phyloP scores from a whole-genome alignment of 2,113 vertebrate genomes.

The Panthera leo region DNA sequence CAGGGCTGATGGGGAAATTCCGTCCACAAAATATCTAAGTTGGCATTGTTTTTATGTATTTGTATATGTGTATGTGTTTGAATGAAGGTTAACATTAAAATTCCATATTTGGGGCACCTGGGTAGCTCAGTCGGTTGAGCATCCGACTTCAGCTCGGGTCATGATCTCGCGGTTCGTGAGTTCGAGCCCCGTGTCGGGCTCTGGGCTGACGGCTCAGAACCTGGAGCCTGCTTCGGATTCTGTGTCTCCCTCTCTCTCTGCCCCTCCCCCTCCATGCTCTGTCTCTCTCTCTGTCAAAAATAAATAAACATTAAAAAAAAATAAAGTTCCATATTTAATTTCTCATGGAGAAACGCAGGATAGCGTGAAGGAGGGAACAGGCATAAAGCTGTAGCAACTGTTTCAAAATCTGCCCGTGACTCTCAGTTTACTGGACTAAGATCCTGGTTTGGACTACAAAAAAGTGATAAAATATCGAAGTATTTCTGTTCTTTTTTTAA shows the following conservation, averaged over 20 bases:
- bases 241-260: too few species aligned
- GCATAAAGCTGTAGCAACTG: neutral
- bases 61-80: neutral
- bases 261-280: too few species aligned
- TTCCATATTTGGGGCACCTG: neutral
- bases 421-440: neutral
- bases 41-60: neutral
- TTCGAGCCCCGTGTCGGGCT: too few species aligned
- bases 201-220: too few species aligned
- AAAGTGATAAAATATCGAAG: neutral
- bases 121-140: too few species aligned
- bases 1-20: neutral
- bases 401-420: neutral
- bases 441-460: slow-evolving; percentile 5
- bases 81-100: slow-evolving; percentile 46
- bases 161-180: too few species aligned
- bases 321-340: slow-evolving; percentile 23
- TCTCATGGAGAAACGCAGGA: neutral
- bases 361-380: neutral
- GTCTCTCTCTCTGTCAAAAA: too few species aligned
- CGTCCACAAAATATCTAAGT: neutral
- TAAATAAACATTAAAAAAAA: too few species aligned
- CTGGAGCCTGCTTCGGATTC: too few species aligned
- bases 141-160: too few species aligned
- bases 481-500: neutral